Evolutionary conservation across 1,140 invertebrate species (phyloP).

Genomic region (Fopius arisanus): DNA sequence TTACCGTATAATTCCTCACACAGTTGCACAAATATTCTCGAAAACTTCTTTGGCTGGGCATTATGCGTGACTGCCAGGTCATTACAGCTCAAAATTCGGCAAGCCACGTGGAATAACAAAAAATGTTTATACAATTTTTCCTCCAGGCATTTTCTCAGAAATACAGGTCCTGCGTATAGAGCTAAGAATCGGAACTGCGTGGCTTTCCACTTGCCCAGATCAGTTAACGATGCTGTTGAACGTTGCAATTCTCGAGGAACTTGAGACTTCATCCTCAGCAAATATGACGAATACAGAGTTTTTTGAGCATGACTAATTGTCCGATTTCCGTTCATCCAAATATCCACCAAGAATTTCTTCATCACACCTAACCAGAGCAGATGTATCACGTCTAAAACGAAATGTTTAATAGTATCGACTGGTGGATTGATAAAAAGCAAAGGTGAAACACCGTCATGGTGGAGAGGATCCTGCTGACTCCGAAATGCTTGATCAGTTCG

Average conservation of each 20-base stretch:
- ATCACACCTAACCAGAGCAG: too few relatives aligned
- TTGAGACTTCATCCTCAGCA: background rate
- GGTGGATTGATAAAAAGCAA: background rate
- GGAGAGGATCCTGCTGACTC: background rate
- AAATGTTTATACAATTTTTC: constrained; percentile 7
- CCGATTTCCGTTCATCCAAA: background rate
- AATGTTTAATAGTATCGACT: too few relatives aligned
- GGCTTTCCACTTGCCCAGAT: constrained; percentile 13
- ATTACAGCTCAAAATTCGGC: constrained; percentile 12
- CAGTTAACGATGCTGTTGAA: background rate
- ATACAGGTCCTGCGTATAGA: constrained; percentile 27
- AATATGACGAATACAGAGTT: background rate
- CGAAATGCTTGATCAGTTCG: constrained; percentile 22
- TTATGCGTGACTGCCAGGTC: background rate
- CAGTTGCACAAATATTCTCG: too few relatives aligned
- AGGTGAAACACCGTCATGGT: constrained; percentile 5
- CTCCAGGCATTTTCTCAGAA: constrained; percentile 9
- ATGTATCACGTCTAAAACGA: too few relatives aligned
- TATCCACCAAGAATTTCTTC: background rate
- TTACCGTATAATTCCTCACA: too few relatives aligned
- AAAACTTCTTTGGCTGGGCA: background rate
- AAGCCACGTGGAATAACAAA: constrained; percentile 21
- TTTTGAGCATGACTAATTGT: too few relatives aligned
- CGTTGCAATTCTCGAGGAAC: constrained; percentile 27
- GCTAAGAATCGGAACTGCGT: constrained; percentile 19